Percentiles rank a stretch among this genome's conserved stretches.
These are phyloP conservation scores for Hippocampus barbouri DNA, from an alignment of 2,113 vertebrate species.

Conservation along the genomic window DNA sequence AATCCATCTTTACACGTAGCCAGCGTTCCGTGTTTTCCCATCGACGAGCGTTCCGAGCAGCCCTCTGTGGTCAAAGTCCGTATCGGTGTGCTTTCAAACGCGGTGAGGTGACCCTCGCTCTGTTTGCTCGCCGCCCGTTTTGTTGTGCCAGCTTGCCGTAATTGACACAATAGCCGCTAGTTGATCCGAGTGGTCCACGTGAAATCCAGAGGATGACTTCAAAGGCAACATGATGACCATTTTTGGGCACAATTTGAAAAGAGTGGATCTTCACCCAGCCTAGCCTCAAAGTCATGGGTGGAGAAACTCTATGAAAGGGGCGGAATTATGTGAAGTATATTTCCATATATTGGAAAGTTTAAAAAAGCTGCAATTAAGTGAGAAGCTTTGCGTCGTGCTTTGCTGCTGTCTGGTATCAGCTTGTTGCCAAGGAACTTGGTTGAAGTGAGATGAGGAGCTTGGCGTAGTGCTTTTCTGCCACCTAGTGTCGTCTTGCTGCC, in stretches of 20 bases:
- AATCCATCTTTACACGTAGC: neutral
- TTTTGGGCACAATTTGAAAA: neutral
- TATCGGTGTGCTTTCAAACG: constrained; percentile 15
- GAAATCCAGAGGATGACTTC: no score
- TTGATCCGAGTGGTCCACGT: neutral
- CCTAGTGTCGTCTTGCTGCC: no score
- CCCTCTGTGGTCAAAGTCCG: constrained; percentile 29
- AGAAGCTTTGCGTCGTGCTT: no score
- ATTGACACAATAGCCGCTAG: neutral
- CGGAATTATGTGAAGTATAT: neutral
- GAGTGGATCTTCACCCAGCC: neutral
- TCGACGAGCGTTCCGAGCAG: neutral
- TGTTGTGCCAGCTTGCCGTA: neutral
- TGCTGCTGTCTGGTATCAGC: no score
- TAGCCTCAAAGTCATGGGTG: neutral
- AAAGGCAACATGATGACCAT: neutral
- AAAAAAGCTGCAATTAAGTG: no score
- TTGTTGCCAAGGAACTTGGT: no score
- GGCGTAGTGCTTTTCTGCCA: no score
- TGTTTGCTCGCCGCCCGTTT: neutral
- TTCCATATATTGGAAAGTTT: neutral
- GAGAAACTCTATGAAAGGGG: neutral
- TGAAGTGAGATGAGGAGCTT: no score
- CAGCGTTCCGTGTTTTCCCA: neutral
- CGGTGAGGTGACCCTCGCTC: constrained; percentile 6